Evolutionary conservation across 2,797 vertebrate species (phyloP).

Genomic region (Anas acuta): DNA sequence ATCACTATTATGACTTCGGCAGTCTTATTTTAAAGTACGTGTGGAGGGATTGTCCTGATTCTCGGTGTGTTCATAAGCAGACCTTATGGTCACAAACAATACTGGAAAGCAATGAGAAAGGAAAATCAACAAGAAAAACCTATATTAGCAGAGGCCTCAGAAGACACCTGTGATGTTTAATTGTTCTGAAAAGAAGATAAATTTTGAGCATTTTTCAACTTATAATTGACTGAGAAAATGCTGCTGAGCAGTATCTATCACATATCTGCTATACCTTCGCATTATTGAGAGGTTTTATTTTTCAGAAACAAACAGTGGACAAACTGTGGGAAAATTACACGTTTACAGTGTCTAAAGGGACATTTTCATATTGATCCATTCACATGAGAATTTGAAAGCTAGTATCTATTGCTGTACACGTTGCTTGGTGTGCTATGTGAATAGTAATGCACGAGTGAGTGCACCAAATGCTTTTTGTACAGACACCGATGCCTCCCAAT

Average conservation of each 20-base stretch:
- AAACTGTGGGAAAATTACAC: neutral
- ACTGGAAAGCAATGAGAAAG: neutral
- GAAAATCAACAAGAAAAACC: neutral
- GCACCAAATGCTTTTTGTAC: rapidly evolving
- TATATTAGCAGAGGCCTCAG: neutral
- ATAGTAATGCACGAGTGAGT: rapidly evolving
- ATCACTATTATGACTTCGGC: neutral
- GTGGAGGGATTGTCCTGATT: neutral
- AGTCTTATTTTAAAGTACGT: neutral
- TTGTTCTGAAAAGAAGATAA: neutral
- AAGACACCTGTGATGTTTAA: neutral
- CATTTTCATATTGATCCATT: neutral
- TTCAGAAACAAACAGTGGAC: neutral
- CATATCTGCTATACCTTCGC: too few species aligned
- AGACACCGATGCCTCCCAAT: neutral
- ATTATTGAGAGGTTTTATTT: neutral
- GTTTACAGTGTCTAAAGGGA: rapidly evolving
- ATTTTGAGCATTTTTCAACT: neutral
- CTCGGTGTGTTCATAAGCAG: neutral
- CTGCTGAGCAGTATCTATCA: neutral
- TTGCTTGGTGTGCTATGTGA: rapidly evolving
- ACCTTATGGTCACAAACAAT: rapidly evolving
- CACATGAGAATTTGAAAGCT: rapidly evolving
- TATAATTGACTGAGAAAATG: neutral
- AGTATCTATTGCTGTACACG: rapidly evolving